A percentile compares a stretch with the other conserved stretches of the same genome.
Evolutionary conservation across 2,113 vertebrate genomes (phyloP).

Genomic region (Meles meles): DNA sequence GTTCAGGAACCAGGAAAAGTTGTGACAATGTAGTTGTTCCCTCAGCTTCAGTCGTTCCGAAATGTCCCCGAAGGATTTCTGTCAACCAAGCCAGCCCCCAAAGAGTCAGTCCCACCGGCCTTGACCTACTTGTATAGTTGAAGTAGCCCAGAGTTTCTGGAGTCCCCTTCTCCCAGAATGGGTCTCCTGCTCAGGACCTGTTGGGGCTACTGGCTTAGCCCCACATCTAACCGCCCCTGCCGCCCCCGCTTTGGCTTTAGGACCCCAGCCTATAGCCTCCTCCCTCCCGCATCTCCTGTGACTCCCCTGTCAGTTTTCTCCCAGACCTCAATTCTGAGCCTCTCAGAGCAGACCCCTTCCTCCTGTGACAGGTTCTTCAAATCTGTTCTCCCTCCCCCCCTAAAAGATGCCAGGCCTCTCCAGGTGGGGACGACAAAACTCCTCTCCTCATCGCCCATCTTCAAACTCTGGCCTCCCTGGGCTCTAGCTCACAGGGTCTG

Average conservation of each 20-base stretch:
- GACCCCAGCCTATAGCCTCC: neutral
- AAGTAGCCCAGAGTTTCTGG: neutral
- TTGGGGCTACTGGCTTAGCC: neutral
- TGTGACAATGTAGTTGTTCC: conserved; percentile 90
- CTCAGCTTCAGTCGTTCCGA: conserved; percentile 88
- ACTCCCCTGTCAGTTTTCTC: neutral
- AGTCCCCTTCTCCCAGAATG: neutral
- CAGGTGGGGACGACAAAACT: neutral
- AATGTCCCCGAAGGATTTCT: conserved; percentile 94
- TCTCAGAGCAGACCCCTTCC: neutral
- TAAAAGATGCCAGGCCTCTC: neutral
- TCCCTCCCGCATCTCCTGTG: neutral
- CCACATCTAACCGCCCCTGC: neutral
- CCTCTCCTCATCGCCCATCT: neutral
- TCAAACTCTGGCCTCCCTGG: neutral
- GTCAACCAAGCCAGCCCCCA: neutral
- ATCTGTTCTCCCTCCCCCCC: neutral
- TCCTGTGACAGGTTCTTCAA: neutral
- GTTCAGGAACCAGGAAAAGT: conserved; percentile 95
- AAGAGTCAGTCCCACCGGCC: conserved; percentile 36
- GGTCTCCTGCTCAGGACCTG: neutral
- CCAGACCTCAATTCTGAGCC: neutral
- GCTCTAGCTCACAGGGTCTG: neutral
- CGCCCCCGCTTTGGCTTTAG: neutral
- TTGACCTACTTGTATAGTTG: neutral